Evolutionary conservation across 2,797 vertebrate genomes (phyloP).

Genomic region (Thunnus albacares): DNA sequence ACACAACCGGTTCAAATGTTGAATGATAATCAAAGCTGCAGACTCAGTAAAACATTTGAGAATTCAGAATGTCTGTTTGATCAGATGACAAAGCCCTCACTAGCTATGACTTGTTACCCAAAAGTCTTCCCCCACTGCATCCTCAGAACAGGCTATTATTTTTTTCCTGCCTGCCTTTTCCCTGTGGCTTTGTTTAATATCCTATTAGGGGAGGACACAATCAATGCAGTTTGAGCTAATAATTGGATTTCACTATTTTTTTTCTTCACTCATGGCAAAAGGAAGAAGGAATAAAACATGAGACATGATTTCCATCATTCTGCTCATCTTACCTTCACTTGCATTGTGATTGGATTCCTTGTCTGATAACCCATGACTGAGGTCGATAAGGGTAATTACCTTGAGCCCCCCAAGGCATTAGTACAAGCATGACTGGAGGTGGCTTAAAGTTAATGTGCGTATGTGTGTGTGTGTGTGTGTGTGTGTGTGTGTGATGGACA

Average conservation of each 20-base stretch:
- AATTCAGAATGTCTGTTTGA: conserved; percentile 36
- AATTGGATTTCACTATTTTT: conserved; percentile 53
- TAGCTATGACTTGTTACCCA: conserved; percentile 14
- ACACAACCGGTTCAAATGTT: conserved; percentile 12
- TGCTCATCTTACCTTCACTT: conserved; percentile 61
- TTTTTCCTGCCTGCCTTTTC: conserved; percentile 6
- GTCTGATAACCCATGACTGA: conserved; percentile 53
- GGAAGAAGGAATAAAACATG: conserved; percentile 21
- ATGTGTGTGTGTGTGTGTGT: conserved; percentile 1
- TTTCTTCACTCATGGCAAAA: conserved; percentile 21
- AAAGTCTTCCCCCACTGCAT: conserved; percentile 8
- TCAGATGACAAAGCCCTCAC: conserved; percentile 23
- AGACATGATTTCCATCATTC: conserved; percentile 52
- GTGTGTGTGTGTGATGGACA: conserved; percentile 15
- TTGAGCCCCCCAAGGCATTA: conserved; percentile 35
- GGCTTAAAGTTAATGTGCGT: conserved; percentile 3
- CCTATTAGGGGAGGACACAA: conserved; percentile 58
- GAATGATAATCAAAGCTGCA: conserved; percentile 43
- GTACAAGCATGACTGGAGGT: conserved; percentile 39
- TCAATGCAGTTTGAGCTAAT: conserved; percentile 70
- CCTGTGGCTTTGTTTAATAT: conserved; percentile 35
- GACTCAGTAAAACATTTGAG: conserved; percentile 9
- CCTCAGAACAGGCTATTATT: conserved; percentile 26
- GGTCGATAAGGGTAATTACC: conserved; percentile 74
- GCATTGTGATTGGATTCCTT: conserved; percentile 64